Evolutionary conservation across 2,113 vertebrate species (phyloP).

Genomic region (Heteronetta atricapilla): DNA sequence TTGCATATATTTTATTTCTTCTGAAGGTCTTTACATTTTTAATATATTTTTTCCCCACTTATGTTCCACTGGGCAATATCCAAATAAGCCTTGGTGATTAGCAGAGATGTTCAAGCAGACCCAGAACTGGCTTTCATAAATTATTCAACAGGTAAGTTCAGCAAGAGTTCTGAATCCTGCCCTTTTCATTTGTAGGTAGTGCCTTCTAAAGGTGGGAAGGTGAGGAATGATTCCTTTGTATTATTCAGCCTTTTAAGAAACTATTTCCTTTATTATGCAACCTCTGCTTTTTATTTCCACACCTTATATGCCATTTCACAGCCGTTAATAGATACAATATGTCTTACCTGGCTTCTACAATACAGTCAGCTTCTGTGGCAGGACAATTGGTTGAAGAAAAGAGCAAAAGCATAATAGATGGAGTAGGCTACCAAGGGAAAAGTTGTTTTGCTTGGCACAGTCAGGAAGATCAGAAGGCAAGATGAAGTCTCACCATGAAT

Average conservation of each 20-base stretch:
- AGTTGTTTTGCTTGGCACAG: background rate
- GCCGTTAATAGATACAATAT: background rate
- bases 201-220: background rate
- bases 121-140: background rate
- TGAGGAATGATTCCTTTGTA: background rate
- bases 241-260: background rate
- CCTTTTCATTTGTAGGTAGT: background rate
- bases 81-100: background rate
- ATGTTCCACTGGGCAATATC: background rate
- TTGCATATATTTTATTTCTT: background rate
- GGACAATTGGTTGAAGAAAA: background rate
- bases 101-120: background rate
- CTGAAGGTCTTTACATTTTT: background rate
- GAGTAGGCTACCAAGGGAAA: background rate
- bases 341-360: background rate
- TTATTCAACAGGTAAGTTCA: background rate
- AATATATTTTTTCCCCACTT: background rate
- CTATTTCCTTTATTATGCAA: background rate
- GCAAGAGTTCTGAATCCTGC: background rate
- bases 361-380: background rate
- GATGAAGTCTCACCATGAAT: background rate
- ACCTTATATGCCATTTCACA: background rate
- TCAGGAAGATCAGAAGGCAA: background rate
- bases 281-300: background rate
- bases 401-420: background rate